These are phyloP conservation scores for Anisognathus igniventris DNA, from an alignment of 2,797 vertebrate species.

Conservation along the genomic window DNA sequence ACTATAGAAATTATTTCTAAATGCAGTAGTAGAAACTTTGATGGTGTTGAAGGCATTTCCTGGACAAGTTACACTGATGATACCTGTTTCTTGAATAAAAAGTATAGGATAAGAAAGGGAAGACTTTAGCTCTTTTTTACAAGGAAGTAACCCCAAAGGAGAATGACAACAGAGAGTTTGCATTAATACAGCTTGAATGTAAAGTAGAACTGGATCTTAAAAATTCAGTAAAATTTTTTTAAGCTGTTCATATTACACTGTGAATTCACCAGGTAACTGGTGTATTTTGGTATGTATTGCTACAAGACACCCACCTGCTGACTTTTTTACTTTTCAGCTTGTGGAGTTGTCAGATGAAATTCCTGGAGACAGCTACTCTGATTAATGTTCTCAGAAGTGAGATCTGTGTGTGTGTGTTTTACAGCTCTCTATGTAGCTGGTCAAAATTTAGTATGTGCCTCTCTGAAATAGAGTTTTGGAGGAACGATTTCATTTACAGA, in stretches of 20 bases:
- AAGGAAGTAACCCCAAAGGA: not conserved
- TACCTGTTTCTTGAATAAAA: not conserved
- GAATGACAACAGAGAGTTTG: not conserved
- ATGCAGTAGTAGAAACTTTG: not conserved
- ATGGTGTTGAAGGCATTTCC: not conserved
- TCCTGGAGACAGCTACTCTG: not conserved
- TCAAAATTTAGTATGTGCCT: not conserved
- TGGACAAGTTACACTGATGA: not conserved
- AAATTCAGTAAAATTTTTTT: not conserved
- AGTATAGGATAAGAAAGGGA: not conserved
- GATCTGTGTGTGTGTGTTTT: not conserved
- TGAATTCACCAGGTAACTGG: not conserved
- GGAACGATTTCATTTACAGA: not conserved
- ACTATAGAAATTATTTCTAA: not conserved
- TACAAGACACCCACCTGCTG: not conserved
- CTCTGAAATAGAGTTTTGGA: not conserved
- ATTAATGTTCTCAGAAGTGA: not conserved
- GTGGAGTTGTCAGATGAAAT: not conserved
- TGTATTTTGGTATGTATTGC: not conserved
- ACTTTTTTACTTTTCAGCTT: not conserved
- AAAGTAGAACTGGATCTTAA: not conserved
- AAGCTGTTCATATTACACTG: not conserved
- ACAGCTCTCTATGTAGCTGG: not conserved
- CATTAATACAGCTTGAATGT: not conserved
- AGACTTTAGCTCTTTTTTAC: not conserved